Percentiles rank a stretch among this genome's conserved stretches.
Evolutionary conservation across 2,113 vertebrate genomes (phyloP).

Genomic region (Eulacestoma nigropectus): DNA sequence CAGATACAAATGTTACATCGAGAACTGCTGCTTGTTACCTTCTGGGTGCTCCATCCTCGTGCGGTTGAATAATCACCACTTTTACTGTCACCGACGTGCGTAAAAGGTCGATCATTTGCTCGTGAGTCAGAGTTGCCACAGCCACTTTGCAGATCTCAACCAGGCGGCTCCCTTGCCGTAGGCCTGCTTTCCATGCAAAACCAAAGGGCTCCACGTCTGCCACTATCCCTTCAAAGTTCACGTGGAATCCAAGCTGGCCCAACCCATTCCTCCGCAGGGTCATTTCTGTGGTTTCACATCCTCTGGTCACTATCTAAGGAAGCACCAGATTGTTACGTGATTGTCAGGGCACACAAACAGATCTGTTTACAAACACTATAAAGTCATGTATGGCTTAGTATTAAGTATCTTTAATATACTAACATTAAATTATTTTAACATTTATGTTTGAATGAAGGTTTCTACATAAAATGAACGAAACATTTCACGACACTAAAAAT

Average conservation of each 20-base stretch:
- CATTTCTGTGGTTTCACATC: conserved; percentile 93
- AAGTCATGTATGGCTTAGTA: not conserved
- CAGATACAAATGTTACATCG: not conserved
- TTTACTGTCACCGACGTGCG: conserved; percentile 90
- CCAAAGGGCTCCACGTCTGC: conserved; percentile 96
- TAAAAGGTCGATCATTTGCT: conserved; percentile 96
- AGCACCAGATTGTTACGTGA: not conserved
- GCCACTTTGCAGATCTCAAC: conserved; percentile 98
- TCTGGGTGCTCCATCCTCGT: conserved; percentile 89
- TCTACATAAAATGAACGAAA: not conserved
- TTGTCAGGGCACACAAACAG: not conserved
- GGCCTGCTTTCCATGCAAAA: conserved; percentile 94
- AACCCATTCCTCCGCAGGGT: conserved; percentile 88
- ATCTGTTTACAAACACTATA: not conserved
- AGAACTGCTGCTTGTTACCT: conserved; percentile 71
- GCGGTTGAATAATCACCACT: conserved; percentile 94
- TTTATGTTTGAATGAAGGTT: not conserved
- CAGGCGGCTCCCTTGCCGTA: conserved; percentile 91
- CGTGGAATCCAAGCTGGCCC: conserved; percentile 94
- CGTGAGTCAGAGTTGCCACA: conserved; percentile 91
- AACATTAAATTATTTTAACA: not conserved
- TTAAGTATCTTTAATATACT: not conserved
- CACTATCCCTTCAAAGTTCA: conserved; percentile 97
- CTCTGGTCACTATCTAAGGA: conserved; percentile 85
- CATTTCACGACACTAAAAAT: not conserved